Percentiles rank a stretch among this genome's conserved stretches.
Evolutionary conservation across 2,888 invertebrate genomes (phyloP).

Genomic region (Caenorhabditis sp.): DNA sequence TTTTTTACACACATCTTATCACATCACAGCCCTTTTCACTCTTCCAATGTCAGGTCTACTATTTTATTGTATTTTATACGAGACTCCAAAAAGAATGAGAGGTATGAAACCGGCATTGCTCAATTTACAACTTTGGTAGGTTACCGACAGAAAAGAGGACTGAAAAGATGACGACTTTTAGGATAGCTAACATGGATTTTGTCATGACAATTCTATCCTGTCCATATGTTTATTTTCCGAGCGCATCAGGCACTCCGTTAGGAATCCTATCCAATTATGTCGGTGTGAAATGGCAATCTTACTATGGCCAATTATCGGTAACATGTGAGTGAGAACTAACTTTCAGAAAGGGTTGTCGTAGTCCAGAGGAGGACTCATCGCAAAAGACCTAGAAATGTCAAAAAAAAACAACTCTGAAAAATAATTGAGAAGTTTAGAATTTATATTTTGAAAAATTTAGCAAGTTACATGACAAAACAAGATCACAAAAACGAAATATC

Average conservation of each 20-base stretch:
- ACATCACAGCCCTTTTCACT: conserved; percentile 11
- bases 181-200: conserved; percentile 15
- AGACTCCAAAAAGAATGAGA: conserved; percentile 15
- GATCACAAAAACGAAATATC: no score
- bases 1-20: conserved; percentile 16
- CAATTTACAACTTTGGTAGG: conserved; percentile 10
- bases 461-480: no score
- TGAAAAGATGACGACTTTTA: no score
- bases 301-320: conserved; percentile 19
- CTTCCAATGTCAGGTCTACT: conserved; percentile 12
- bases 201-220: conserved; percentile 11
- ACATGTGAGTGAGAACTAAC: conserved; percentile 21
- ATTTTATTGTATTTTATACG: conserved; percentile 14
- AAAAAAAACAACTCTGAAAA: no score
- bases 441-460: no score
- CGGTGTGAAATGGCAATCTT: conserved; percentile 5
- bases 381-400: no score
- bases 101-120: conserved; percentile 17
- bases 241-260: conserved; percentile 13
- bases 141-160: no score
- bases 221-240: conserved; percentile 16
- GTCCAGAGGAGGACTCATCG: no score
- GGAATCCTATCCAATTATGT: conserved; percentile 13
- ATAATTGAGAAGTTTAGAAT: no score
- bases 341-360: no score